Evolutionary conservation across 37 sponge, comb jelly and placozoan genomes (phyloP).

Genomic region (Diacarnus erythraeanus): DNA sequence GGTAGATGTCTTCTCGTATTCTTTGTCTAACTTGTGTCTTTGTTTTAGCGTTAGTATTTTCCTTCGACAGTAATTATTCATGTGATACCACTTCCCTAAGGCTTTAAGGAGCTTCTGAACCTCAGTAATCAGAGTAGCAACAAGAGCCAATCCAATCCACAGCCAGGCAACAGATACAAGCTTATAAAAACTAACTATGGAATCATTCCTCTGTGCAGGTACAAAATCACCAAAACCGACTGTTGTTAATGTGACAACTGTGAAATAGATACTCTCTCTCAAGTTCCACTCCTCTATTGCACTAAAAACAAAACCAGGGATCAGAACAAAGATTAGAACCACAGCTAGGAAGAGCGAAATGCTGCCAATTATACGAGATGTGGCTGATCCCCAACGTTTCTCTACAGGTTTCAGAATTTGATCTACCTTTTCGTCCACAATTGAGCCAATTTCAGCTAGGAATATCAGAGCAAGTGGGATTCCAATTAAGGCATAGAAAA

Average conservation of each 20-base stretch:
- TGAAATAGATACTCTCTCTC: slow-evolving; percentile 56
- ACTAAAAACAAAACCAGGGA: slow-evolving; percentile 68
- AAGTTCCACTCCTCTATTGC: slow-evolving; percentile 79
- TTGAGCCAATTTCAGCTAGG: slow-evolving; percentile 53
- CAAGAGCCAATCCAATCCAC: slow-evolving; percentile 71
- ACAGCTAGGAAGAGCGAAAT: not conserved
- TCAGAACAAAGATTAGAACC: slow-evolving; percentile 49
- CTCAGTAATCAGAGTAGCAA: slow-evolving; percentile 55
- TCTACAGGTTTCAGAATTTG: not conserved
- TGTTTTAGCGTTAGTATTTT: no score
- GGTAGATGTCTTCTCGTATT: no score
- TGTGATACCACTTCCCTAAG: not conserved
- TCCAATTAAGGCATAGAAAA: slow-evolving; percentile 79
- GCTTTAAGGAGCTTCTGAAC: slow-evolving; percentile 10
- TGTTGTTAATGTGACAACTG: slow-evolving; percentile 76
- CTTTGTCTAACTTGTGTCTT: no score
- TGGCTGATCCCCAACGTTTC: not conserved
- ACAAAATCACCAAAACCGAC: slow-evolving; percentile 91
- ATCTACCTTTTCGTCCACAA: slow-evolving; percentile 15
- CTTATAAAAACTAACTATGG: not conserved
- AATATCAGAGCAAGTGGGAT: slow-evolving; percentile 73
- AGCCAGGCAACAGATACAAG: slow-evolving; percentile 54
- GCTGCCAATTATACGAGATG: not conserved
- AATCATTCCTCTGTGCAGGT: slow-evolving; percentile 16
- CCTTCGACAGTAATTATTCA: no score